These are phyloP conservation scores for Rhopilema esculentum DNA, from an alignment of 30 jellyfish, hydroid and myxozoan genomes.

Conservation along the genomic window DNA sequence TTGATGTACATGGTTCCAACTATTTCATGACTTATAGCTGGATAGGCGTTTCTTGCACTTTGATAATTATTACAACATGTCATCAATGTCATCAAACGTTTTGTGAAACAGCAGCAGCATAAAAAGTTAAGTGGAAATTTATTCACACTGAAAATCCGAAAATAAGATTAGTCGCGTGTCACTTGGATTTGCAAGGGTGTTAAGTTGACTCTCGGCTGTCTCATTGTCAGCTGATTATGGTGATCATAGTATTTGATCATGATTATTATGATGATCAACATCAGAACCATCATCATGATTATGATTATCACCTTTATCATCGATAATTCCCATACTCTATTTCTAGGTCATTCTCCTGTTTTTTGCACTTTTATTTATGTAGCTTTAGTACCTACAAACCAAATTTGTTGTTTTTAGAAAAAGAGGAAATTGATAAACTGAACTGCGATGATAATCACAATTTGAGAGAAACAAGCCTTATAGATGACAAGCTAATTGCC, in stretches of 20 bases:
- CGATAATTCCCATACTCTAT: not conserved
- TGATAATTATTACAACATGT: not conserved
- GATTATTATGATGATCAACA: not conserved
- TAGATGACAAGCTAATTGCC: slow-evolving; percentile 20
- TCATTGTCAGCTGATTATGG: not conserved
- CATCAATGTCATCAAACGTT: not conserved
- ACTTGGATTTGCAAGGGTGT: not conserved
- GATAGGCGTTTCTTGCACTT: not conserved
- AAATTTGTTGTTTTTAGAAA: not conserved
- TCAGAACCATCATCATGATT: not conserved
- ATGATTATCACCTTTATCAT: not conserved
- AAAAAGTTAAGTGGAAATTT: not conserved
- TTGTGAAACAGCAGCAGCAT: not conserved
- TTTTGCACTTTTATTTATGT: not conserved
- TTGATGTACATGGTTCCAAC: not conserved
- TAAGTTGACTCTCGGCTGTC: not conserved
- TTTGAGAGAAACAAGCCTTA: slow-evolving; percentile 14
- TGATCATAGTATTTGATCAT: not conserved
- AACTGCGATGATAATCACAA: slow-evolving; percentile 6
- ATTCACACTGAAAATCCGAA: not conserved
- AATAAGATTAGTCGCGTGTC: not conserved
- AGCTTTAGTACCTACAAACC: not conserved
- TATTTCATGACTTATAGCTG: not conserved
- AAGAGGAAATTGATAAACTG: not conserved
- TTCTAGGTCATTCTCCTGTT: not conserved